These are phyloP conservation scores for Daphoenositta chrysoptera DNA, from an alignment of 2,113 vertebrate species.

Conservation along the genomic window DNA sequence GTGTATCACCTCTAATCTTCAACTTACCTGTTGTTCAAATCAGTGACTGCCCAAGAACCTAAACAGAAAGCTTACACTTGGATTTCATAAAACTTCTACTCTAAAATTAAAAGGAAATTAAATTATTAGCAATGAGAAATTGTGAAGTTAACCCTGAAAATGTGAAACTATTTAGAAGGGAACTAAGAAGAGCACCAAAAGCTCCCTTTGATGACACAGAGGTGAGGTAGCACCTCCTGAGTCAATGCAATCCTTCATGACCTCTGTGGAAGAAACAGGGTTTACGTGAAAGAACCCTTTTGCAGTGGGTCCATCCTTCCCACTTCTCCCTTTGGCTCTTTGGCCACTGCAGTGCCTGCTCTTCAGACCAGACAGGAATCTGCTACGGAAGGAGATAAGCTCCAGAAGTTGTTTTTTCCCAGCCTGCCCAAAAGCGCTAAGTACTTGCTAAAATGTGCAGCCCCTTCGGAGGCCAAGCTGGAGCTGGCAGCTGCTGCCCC, in stretches of 20 bases:
- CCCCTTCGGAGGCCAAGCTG: background rate
- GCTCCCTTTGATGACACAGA: background rate
- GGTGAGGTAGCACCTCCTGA: background rate
- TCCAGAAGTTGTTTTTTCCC: constrained; percentile 16
- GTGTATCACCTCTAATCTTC: background rate
- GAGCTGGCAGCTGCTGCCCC: background rate
- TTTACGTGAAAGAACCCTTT: rapidly evolving
- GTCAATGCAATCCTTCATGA: background rate
- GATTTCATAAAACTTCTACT: background rate
- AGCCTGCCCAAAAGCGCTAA: background rate
- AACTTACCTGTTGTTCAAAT: background rate
- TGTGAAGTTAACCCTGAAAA: background rate
- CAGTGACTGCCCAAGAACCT: background rate
- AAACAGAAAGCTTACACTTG: background rate
- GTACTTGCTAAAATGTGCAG: constrained; percentile 8
- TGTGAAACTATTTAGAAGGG: background rate
- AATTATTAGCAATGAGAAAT: background rate
- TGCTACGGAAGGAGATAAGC: background rate
- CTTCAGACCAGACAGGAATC: background rate
- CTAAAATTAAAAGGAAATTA: background rate
- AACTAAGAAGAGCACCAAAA: background rate
- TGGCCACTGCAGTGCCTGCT: background rate
- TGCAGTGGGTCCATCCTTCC: background rate
- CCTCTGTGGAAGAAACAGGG: background rate
- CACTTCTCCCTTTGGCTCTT: background rate